These are phyloP conservation scores for Hypomecis punctinalis DNA, from an alignment of 2,888 invertebrate genomes.

Conservation along the genomic window DNA sequence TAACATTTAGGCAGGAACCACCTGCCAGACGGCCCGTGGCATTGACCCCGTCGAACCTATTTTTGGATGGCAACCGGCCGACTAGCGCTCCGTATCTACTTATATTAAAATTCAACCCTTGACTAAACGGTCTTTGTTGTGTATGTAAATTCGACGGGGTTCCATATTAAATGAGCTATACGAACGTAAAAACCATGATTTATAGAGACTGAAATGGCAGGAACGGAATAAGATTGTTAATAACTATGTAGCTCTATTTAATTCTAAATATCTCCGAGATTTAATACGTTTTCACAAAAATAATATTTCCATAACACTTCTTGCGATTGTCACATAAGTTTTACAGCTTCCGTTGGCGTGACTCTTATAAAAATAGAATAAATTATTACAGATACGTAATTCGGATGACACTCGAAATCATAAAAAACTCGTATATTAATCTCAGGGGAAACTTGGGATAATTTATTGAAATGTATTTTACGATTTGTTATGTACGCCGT, in stretches of 20 bases:
- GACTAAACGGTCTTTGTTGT: constrained; percentile 42
- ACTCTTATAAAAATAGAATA: not conserved
- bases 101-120: constrained; percentile 48
- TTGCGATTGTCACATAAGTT: not conserved
- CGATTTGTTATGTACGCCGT: constrained; percentile 33
- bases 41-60: constrained; percentile 53
- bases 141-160: constrained; percentile 43
- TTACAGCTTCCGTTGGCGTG: not conserved
- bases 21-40: constrained; percentile 48
- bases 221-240: not conserved
- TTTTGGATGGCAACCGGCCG: constrained; percentile 47
- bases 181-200: constrained; percentile 29
- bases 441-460: constrained; percentile 10
- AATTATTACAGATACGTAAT: constrained; percentile 9
- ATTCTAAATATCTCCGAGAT: no score
- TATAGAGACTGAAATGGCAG: not conserved
- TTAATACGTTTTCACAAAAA: no score
- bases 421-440: constrained; percentile 17
- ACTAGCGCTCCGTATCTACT: constrained; percentile 36
- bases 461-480: constrained; percentile 25
- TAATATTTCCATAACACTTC: no score
- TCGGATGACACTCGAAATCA: constrained; percentile 11
- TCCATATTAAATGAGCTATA: constrained; percentile 37
- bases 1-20: constrained; percentile 42
- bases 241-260: not conserved